Conservation (phyloP, 2,888 invertebrate genomes). For the Brenthis daphne region DNA sequence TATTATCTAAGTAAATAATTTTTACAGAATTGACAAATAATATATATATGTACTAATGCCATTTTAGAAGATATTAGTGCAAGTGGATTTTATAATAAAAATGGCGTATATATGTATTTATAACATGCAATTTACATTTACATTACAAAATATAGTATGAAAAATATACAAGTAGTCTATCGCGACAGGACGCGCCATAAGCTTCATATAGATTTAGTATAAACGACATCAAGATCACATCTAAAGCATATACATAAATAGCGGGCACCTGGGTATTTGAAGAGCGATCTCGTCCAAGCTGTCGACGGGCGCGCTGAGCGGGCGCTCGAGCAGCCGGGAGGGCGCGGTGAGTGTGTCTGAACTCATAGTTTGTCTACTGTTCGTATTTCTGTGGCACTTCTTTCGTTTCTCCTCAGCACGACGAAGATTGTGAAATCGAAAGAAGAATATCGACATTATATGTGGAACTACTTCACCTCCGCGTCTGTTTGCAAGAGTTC, state of each 20-base stretch:
- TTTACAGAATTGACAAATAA: too few relatives aligned
- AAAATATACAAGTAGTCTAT: slow-evolving; percentile 1
- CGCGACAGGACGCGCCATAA: slow-evolving; percentile 17
- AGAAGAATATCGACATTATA: slow-evolving; percentile 97
- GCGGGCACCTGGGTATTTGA: slow-evolving; percentile 92
- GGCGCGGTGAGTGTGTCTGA: slow-evolving; percentile 87
- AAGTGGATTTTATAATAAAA: neutral
- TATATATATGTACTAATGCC: too few relatives aligned
- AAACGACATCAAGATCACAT: slow-evolving; percentile 39
- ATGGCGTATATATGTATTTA: neutral
- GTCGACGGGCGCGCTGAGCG: slow-evolving; percentile 92
- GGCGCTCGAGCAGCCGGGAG: slow-evolving; percentile 91
- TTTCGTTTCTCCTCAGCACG: slow-evolving; percentile 87
- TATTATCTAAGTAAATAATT: too few relatives aligned
- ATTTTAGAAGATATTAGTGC: too few relatives aligned
- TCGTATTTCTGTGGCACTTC: slow-evolving; percentile 53
- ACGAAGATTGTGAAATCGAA: slow-evolving; percentile 95
- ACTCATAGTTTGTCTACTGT: slow-evolving; percentile 59
- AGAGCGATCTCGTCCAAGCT: slow-evolving; percentile 95
- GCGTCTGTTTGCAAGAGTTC: slow-evolving; percentile 7
- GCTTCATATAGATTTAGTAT: neutral
- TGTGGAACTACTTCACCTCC: slow-evolving; percentile 3
- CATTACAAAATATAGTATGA: neutral
- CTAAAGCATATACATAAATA: slow-evolving; percentile 45
- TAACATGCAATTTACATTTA: too few relatives aligned